Conservation (phyloP, 2,888 invertebrate species). For the Eupelmus urozonus region DNA sequence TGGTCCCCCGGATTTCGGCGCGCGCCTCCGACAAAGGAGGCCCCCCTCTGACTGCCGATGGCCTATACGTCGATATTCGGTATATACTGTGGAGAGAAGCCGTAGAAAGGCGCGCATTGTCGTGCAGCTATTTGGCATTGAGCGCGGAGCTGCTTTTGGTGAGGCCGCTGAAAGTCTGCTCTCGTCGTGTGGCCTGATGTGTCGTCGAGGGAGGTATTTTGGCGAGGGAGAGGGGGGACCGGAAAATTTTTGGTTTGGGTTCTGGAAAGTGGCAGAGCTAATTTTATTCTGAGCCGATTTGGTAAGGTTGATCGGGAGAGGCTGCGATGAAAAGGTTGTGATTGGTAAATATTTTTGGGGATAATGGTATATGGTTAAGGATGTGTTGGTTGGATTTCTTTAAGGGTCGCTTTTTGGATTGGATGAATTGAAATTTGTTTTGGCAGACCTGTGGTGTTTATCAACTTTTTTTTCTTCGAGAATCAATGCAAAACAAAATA, state of each 20-base stretch:
- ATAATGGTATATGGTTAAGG: too few species aligned
- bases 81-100: background rate
- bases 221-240: background rate
- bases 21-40: constrained; percentile 44
- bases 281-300: constrained; percentile 21
- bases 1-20: constrained; percentile 28
- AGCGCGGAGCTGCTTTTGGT: too few species aligned
- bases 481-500: too few species aligned
- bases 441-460: too few species aligned
- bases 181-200: background rate
- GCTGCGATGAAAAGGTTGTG: too few species aligned
- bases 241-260: background rate
- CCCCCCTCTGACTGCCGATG: constrained; percentile 36
- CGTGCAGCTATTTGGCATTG: constrained; percentile 6
- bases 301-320: background rate
- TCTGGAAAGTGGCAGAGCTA: constrained; percentile 14
- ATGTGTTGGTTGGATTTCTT: too few species aligned
- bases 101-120: constrained; percentile 17
- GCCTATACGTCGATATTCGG: background rate
- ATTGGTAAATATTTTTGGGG: too few species aligned
- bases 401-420: too few species aligned
- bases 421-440: too few species aligned
- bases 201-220: background rate
- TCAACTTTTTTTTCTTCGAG: too few species aligned
- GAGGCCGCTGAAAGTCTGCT: too few species aligned